These are phyloP conservation scores for Nephrotoma guestfalica DNA, from an alignment of 2,888 invertebrate genomes.

Conservation along the genomic window DNA sequence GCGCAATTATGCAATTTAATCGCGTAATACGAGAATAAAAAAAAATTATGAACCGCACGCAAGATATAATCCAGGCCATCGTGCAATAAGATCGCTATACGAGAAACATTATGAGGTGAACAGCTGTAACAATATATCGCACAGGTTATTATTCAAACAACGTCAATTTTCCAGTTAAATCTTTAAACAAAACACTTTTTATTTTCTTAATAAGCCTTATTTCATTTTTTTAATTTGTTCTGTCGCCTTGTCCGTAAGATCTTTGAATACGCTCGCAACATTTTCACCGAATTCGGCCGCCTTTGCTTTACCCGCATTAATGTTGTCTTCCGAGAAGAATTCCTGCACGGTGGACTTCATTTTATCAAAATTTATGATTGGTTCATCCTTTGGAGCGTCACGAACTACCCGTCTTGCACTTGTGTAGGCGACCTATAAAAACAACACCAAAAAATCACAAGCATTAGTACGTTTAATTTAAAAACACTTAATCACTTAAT, in stretches of 20 bases:
- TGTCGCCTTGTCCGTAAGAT: not conserved
- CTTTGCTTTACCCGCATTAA: not conserved
- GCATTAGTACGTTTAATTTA: not conserved
- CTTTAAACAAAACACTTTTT: not conserved
- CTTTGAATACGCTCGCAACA: not conserved
- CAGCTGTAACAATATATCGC: too few species aligned
- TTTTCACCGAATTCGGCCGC: not conserved
- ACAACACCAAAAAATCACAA: not conserved
- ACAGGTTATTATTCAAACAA: too few species aligned
- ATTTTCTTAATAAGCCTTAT: not conserved
- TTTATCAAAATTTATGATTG: not conserved
- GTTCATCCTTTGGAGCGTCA: not conserved
- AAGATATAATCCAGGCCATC: too few species aligned
- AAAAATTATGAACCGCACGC: too few species aligned
- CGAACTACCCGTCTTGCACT: not conserved
- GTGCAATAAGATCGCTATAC: too few species aligned
- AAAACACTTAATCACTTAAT: not conserved
- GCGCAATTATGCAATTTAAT: too few species aligned
- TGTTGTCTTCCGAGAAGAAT: not conserved
- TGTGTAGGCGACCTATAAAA: not conserved
- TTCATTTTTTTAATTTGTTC: not conserved
- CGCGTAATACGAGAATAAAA: too few species aligned
- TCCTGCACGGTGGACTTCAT: not conserved
- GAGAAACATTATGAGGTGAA: too few species aligned
- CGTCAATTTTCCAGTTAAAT: too few species aligned